phyloP scores from a whole-genome alignment of 1,140 invertebrate species.

The Microplitis demolitor region DNA sequence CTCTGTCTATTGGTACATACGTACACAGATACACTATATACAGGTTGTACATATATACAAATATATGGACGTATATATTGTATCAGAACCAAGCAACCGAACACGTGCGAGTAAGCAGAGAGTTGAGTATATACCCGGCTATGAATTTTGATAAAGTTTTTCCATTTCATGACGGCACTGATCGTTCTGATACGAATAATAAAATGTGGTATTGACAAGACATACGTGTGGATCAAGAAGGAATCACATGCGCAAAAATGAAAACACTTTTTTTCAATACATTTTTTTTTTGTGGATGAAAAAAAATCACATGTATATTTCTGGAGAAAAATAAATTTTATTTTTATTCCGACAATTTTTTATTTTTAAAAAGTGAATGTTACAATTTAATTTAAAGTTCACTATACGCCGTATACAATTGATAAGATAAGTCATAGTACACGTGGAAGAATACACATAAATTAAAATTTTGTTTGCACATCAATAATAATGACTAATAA shows the following conservation, averaged over 20 bases:
- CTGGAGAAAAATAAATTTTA: too few relatives aligned
- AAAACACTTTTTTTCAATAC: background rate
- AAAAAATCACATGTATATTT: too few relatives aligned
- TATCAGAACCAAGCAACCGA: background rate
- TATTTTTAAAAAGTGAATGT: too few relatives aligned
- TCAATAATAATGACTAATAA: too few relatives aligned
- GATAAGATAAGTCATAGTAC: too few relatives aligned
- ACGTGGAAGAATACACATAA: too few relatives aligned
- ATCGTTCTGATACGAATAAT: constrained; percentile 11
- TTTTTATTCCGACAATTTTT: too few relatives aligned
- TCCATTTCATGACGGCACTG: constrained; percentile 1
- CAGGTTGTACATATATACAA: background rate
- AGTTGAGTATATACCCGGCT: constrained; percentile 27
- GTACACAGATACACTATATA: background rate
- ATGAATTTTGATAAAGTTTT: constrained; percentile 40
- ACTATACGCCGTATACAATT: background rate
- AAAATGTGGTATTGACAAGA: background rate
- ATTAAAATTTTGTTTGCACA: too few relatives aligned
- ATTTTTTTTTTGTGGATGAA: background rate
- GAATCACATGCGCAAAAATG: background rate
- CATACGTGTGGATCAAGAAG: background rate
- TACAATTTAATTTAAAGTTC: background rate
- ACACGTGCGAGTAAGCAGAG: constrained; percentile 19
- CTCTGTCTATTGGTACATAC: background rate
- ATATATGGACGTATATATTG: background rate